Evolutionary conservation across 2,888 invertebrate species (phyloP), one percentile per base, ranked within the genome.

Genomic region (Dynastes hyllus): DNA sequence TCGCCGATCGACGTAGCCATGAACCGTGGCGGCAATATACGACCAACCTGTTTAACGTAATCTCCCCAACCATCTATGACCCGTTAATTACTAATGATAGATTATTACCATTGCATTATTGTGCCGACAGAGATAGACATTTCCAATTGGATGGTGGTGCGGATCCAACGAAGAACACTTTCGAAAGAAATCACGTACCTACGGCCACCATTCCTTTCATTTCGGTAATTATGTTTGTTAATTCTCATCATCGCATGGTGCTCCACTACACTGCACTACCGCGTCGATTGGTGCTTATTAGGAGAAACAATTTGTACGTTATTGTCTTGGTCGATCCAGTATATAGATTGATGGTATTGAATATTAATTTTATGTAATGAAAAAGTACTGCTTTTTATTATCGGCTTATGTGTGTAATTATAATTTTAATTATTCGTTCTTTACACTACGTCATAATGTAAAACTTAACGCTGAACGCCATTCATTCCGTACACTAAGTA

Each of bases 41-140:
- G 58, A 40, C 58, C 73, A 73, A 73, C 73, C 73, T 73, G 73
- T 73, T 85, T 84, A 85, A 83, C 82, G 80, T 82, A 81, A 85
- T 85, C 84, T 81, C 80, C 58, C 66, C 79, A 80, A 79, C 81
- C 84, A 85, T 85, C 84, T 82, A 80, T 61, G 80, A 81, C 83
- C 83, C 84, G 84, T 84, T 85, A 85, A 85, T 85, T 85, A 85
- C 84, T 82, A 83, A 82, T 83, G 84, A 84, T 84, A 84, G 83
- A 84, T 84, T 83, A 82, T 83, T 83, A 81, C 82, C 78, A 79
- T 78, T 80, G 78, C 79, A 67, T 79, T 81, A 80, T 77, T 78
- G 78, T 79, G 80, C 76, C 81, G 78, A 76, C 65, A 32, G 78
- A 85, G 78, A 76, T 58, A 61, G 78, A 85, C 78, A 79, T 78